Evolutionary conservation across 2,888 invertebrate genomes (phyloP).

Genomic region (Conchocele bisecta): DNA sequence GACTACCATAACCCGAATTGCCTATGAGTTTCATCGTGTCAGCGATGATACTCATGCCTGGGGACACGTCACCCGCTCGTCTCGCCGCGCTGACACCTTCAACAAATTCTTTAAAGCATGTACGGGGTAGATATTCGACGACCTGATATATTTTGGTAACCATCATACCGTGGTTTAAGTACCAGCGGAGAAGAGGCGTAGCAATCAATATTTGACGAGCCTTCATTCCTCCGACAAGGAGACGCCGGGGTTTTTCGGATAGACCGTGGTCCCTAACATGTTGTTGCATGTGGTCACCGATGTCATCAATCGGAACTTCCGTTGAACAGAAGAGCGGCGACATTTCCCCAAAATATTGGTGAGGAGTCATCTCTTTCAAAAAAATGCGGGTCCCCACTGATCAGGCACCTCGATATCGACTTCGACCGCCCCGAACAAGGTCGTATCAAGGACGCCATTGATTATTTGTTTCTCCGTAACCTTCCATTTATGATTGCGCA

Average conservation of each 20-base stretch:
- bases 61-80: conserved; percentile 9
- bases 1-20: conserved; percentile 8
- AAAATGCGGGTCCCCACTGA: not conserved
- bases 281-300: not conserved
- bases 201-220: not conserved
- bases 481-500: not conserved
- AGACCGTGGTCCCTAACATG: not conserved
- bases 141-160: conserved; percentile 14
- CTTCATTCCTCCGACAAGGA: not conserved
- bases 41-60: not conserved
- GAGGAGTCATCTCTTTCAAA: conserved; percentile 10
- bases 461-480: conserved; percentile 28
- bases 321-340: conserved; percentile 22
- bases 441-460: not conserved
- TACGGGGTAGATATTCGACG: conserved; percentile 3
- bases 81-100: conserved; percentile 2
- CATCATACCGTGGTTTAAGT: conserved; percentile 17
- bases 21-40: conserved; percentile 6
- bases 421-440: conserved; percentile 23
- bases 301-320: not conserved
- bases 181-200: conserved; percentile 17
- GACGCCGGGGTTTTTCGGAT: not conserved
- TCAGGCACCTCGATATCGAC: conserved; percentile 21
- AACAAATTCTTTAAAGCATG: conserved; percentile 11
- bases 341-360: conserved; percentile 31